A percentile compares a stretch with the other conserved stretches of the same genome.
Evolutionary conservation across 2,797 vertebrate genomes (phyloP).

Genomic region (Pangasius mekongensis): DNA sequence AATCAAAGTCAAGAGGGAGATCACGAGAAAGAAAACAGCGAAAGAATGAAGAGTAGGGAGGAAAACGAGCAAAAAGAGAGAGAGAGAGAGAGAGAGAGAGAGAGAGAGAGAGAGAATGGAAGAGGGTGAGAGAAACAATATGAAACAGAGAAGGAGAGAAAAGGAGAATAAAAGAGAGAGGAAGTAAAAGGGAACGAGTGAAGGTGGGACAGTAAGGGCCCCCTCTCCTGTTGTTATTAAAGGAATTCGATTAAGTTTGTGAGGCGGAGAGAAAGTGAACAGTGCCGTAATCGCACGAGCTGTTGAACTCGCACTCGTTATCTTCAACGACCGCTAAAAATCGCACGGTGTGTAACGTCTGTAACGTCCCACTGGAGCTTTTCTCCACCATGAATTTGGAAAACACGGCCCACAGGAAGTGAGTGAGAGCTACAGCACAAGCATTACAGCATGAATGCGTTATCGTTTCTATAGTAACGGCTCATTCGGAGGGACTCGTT

Average conservation of each 20-base stretch:
- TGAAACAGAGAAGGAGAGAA: background rate
- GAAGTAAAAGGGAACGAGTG: background rate
- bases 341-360: background rate
- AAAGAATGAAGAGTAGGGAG: background rate
- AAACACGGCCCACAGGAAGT: background rate
- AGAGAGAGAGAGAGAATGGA: background rate
- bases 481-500: too few relatives aligned
- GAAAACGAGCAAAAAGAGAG: too few relatives aligned
- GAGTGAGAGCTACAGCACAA: background rate
- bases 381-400: background rate
- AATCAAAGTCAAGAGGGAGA: background rate
- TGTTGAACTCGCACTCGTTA: constrained; percentile 10
- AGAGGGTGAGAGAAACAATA: background rate
- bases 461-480: background rate
- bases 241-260: constrained; percentile 69
- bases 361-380: constrained; percentile 1
- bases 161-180: constrained; percentile 60
- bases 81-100: background rate
- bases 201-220: constrained; percentile 33
- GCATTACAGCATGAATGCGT: background rate
- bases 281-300: constrained; percentile 21
- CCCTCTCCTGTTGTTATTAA: constrained; percentile 61
- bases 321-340: background rate
- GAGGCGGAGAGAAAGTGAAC: constrained; percentile 59
- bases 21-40: background rate